These are phyloP conservation scores for Cynoglossus semilaevis DNA, from an alignment of 2,113 vertebrate species.

Conservation along the genomic window DNA sequence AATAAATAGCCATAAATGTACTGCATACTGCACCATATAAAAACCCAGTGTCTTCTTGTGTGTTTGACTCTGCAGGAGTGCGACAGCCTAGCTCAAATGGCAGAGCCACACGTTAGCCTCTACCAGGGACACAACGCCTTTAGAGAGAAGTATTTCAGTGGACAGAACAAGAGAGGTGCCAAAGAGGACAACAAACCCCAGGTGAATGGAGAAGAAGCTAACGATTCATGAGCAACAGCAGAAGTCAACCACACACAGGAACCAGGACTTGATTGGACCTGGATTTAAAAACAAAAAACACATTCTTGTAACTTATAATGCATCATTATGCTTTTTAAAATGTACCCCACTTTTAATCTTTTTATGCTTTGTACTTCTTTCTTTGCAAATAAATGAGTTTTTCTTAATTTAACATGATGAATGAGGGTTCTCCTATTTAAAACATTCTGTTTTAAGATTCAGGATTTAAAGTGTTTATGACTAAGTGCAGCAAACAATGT, in stretches of 20 bases:
- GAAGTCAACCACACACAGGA: not conserved
- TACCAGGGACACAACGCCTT: constrained; percentile 96
- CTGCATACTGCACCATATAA: no score
- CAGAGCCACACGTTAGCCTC: constrained; percentile 75
- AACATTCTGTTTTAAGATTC: no score
- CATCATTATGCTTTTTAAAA: constrained; percentile 1
- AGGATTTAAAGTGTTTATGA: no score
- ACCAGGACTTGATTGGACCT: not conserved
- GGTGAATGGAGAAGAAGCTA: constrained; percentile 53
- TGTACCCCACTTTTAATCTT: constrained; percentile 3
- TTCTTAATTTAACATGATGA: no score
- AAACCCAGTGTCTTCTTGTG: not conserved
- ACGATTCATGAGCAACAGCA: not conserved
- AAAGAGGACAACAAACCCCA: constrained; percentile 79
- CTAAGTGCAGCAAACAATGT: no score
- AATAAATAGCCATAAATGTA: no score
- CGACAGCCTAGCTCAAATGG: constrained; percentile 74
- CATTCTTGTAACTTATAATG: not conserved
- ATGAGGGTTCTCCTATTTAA: no score
- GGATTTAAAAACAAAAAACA: constrained; percentile 1
- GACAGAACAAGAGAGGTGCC: constrained; percentile 85
- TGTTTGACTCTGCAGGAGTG: constrained; percentile 74
- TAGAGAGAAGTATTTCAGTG: constrained; percentile 97
- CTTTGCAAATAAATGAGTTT: constrained; percentile 43
- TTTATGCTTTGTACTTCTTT: constrained; percentile 14